Base-by-base conservation (phyloP, 1,140 invertebrate genomes). In the Gonioctena quinquepunctata region DNA sequence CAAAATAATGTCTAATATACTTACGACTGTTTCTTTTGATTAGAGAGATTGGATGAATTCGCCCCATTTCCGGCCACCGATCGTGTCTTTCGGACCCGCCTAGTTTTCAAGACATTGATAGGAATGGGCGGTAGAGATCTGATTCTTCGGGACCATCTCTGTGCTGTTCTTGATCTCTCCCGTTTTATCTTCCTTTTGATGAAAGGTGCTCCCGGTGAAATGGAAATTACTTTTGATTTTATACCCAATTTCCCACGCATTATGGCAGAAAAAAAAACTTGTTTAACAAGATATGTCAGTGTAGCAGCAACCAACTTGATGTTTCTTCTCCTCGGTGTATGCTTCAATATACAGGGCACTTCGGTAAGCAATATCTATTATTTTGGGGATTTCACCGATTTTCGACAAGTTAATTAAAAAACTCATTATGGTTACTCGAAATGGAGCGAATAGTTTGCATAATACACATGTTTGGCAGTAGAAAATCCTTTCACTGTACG, bases 81-180 rank as follows among this genome's bases (percentile, higher is more conserved):
- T 42, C 16, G 11, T 3, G 33, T 42, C 33, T n/a, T 42, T 42
- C 11, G 13, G 16, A 16, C n/a, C 28, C 63, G 23, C 7, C 48
- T 22, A 16, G 23, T 8, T 13, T 25, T 52, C 49, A 66, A 54
- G 3, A 54, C 26, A 27, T 54, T 66, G 6, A 66, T 26, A 23
- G 63, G 63, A 54, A 66, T 66, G 11, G 63, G 63, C 7, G 63
- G 63, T 19, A 66, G 33, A 8, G 63, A 66, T 54, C 63, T 66
- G 13, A 66, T 66, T 54, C 63, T 66, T 28, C 63, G 49, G 13
- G 63, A 66, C 63, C 63, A 66, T 26, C 63, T 52, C 26, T 66
- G 63, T 16, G 63, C 19, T 0, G 42, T 66, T 4, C 18, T 18
- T 2, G 33, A 48, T n/a, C 50, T 52, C 7, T 25, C 49, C 16